A percentile compares a stretch with the other conserved stretches of the same genome.
phyloP scores from a whole-genome alignment of 2,797 vertebrate species.

The Holocentrus rufus region DNA sequence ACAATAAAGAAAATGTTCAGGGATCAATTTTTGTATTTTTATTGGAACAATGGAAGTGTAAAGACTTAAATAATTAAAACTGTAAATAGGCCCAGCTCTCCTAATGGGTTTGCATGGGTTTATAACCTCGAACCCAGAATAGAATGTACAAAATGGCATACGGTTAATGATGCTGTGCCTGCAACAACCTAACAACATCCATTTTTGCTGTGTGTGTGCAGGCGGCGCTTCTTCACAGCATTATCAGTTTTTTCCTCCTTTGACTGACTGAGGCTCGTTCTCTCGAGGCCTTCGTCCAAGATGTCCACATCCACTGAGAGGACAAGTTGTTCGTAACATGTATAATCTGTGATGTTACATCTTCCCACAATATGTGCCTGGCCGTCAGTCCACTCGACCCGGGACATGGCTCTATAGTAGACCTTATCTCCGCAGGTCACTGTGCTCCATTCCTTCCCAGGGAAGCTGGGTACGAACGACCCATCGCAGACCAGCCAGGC shows the following conservation, averaged over 20 bases:
- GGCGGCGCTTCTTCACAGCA: neutral
- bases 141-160: too few species aligned
- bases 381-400: constrained; percentile 5
- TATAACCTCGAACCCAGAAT: too few species aligned
- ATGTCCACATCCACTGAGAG: constrained; percentile 31
- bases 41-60: too few species aligned
- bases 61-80: neutral
- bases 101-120: too few species aligned
- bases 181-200: neutral
- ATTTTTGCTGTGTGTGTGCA: neutral
- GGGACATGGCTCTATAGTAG: constrained; percentile 9
- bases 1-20: constrained; percentile 71
- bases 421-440: constrained; percentile 10
- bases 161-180: neutral
- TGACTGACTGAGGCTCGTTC: neutral
- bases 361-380: constrained; percentile 27
- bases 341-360: constrained; percentile 33
- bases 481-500: constrained; percentile 13
- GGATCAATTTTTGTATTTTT: constrained; percentile 21
- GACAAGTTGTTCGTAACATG: constrained; percentile 11
- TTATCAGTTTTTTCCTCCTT: neutral
- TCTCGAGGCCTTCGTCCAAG: neutral
- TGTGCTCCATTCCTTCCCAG: constrained; percentile 24
- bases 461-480: constrained; percentile 23
- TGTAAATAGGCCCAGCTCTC: too few species aligned